Evolutionary conservation across 2,113 vertebrate genomes (phyloP).

Genomic region (Prochilodus magdalenae): DNA sequence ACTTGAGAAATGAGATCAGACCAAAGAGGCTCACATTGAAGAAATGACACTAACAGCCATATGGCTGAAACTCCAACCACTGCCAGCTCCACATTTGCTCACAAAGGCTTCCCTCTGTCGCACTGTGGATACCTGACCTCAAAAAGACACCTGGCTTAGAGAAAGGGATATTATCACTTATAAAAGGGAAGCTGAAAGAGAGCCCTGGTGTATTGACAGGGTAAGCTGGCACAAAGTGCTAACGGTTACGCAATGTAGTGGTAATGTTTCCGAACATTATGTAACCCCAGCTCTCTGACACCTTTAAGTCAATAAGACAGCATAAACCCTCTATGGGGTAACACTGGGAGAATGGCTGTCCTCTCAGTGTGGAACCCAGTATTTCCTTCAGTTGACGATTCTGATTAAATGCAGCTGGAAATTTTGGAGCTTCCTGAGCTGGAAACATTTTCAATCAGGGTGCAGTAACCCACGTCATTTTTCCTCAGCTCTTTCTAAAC

Average conservation of each 20-base stretch:
- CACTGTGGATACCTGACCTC: constrained; percentile 14
- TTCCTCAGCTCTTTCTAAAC: neutral
- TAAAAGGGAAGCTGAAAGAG: neutral
- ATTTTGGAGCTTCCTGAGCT: neutral
- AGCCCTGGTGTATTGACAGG: neutral
- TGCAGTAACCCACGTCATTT: neutral
- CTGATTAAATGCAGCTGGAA: neutral
- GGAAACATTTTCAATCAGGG: neutral
- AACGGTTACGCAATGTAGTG: neutral
- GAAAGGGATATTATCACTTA: neutral
- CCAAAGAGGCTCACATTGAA: neutral
- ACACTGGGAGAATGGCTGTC: neutral
- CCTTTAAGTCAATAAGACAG: too few species aligned
- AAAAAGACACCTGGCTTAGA: neutral
- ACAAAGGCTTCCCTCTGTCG: neutral
- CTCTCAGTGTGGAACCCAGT: neutral
- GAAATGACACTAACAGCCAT: constrained; percentile 14
- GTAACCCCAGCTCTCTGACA: neutral
- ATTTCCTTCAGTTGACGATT: neutral
- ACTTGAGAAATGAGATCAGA: neutral
- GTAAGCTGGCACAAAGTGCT: neutral
- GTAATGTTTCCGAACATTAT: neutral
- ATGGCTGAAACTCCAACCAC: neutral
- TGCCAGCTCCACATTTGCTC: constrained; percentile 1
- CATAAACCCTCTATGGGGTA: too few species aligned